Evolutionary conservation across 1,140 invertebrate genomes (phyloP), one percentile per base, ranked within the genome.

Genomic region (Caenorhabditis latens): DNA sequence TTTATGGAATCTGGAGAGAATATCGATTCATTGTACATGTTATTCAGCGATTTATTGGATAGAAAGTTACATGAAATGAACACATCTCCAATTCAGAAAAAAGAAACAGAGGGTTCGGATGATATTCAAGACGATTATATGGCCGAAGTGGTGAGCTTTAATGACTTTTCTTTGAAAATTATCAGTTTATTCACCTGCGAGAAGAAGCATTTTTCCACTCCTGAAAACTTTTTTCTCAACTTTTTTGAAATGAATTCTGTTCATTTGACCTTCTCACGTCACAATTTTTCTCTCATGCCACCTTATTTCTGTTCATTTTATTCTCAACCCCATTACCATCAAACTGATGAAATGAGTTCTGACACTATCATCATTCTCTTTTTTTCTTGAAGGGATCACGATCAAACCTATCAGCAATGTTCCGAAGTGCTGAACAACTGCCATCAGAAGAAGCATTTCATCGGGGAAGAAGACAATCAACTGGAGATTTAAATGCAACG

Each of bases 101-200:
- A 14, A 19, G 84, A 50, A 43, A 32, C 24, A 8, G 87, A 88
- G 13, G 67, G 84, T 13, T 43, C 84, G n/a, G 84, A 84, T 50
- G 87, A 88, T 43, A 88, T 88, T 63, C 83, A 85, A 21, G 87
- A 88, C 40, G 87, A 88, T 53, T 88, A 88, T 48, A 88, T 88
- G 83, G 71, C 71, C 53, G 63, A 79, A 86, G 71, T 79, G 71
- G 71, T 79, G 9, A 53, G 71, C 32, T 24, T 71, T 43, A 19
- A 46, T 19, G 50, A n/a, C 19, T 58, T 19, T n/a, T 61, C 8
- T 61, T 61, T 61, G 19, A 32, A 32, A 32, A 32, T 2, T 32
- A 32, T 32, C 2, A 32, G 32, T 32, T 32, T 32, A 32, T 32
- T 32, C 32, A 32, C 32, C 32, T 32, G 32, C 32, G 32, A n/a